Evolutionary conservation across 2,113 vertebrate genomes (phyloP).

Genomic region (Lynx canadensis): DNA sequence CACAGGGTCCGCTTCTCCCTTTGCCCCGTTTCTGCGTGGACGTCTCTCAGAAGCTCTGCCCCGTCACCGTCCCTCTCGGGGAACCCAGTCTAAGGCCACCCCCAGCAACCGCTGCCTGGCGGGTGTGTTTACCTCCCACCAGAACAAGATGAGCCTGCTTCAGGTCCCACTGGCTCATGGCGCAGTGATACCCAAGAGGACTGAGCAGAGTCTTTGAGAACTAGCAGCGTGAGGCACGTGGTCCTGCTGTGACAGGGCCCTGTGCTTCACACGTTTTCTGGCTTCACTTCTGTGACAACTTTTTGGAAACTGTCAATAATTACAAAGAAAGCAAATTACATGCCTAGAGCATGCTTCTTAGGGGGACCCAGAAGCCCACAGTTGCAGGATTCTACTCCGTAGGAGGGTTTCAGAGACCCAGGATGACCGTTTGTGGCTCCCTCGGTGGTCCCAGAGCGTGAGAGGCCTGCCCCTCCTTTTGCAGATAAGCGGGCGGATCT

Average conservation of each 20-base stretch:
- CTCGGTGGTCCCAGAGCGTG: accelerated
- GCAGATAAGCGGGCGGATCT: accelerated
- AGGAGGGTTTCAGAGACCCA: background rate
- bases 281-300: too few relatives aligned
- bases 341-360: background rate
- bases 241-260: too few relatives aligned
- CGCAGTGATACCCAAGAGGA: background rate
- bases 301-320: too few relatives aligned
- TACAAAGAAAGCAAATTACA: too few relatives aligned
- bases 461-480: accelerated
- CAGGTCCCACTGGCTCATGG: background rate
- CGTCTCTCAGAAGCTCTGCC: background rate
- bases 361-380: background rate
- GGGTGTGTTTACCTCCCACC: background rate
- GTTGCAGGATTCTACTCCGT: background rate
- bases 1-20: background rate
- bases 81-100: background rate
- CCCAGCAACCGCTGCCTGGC: background rate
- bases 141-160: background rate
- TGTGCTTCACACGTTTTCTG: too few relatives aligned
- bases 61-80: background rate
- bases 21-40: background rate
- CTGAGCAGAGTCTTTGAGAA: background rate
- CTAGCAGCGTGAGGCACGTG: background rate
- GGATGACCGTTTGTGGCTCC: background rate